Evolutionary conservation across 2,113 vertebrate genomes (phyloP).

Genomic region (Montifringilla adamsi): DNA sequence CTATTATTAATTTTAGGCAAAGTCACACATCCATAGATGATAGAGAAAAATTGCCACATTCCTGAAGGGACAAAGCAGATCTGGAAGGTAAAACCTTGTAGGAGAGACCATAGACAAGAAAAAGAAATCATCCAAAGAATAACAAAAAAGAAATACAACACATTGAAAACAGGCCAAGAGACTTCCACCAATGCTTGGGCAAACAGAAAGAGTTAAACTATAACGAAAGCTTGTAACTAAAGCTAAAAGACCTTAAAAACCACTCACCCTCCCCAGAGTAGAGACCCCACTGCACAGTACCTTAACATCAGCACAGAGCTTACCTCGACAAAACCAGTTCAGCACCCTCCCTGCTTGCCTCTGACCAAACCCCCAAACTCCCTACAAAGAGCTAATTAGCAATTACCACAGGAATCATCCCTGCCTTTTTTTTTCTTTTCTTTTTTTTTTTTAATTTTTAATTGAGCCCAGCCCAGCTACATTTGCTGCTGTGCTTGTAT

Average conservation of each 20-base stretch:
- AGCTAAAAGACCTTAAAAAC: background rate
- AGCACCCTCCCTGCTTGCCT: background rate
- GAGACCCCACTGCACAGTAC: too few relatives aligned
- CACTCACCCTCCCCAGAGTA: background rate
- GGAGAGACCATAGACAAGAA: background rate
- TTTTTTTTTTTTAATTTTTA: background rate
- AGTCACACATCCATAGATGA: background rate
- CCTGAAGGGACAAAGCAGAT: background rate
- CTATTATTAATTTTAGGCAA: background rate
- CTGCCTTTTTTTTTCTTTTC: accelerated
- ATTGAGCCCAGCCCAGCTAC: background rate
- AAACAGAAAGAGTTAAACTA: background rate
- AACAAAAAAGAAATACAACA: background rate
- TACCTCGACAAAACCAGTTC: background rate
- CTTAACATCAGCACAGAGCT: accelerated
- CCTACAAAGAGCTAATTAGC: background rate
- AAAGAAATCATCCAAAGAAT: background rate
- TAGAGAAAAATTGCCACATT: background rate
- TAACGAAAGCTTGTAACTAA: background rate
- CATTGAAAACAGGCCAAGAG: background rate
- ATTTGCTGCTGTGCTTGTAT: background rate
- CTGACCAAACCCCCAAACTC: accelerated
- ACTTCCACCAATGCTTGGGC: background rate
- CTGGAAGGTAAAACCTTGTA: background rate
- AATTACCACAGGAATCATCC: background rate